Conservation (phyloP, 1,140 invertebrate genomes). For the Drosophila punjabiensis region DNA sequence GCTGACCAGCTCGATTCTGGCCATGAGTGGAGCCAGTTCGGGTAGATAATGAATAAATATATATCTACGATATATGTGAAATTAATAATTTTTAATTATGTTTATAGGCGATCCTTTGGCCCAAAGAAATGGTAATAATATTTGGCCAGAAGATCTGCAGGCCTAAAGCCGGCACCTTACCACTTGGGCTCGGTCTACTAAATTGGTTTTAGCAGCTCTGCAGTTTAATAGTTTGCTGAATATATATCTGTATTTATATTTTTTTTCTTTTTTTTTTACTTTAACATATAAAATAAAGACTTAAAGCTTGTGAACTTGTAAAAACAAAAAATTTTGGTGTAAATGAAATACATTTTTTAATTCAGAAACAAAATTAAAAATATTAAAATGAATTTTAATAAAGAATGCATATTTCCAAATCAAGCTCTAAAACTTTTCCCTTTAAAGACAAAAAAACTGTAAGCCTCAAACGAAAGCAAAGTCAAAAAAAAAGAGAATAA, state of each 20-base stretch:
- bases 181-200: constrained; percentile 43
- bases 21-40: constrained; percentile 42
- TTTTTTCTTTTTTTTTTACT: constrained; percentile 17
- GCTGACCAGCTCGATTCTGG: constrained; percentile 57
- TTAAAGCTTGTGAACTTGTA: background rate
- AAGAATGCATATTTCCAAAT: background rate
- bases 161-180: background rate
- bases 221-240: constrained; percentile 11
- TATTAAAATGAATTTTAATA: background rate
- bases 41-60: background rate
- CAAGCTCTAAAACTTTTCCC: background rate
- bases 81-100: background rate
- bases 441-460: background rate
- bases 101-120: constrained; percentile 13
- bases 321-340: too few species aligned
- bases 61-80: background rate
- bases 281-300: constrained; percentile 13
- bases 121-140: background rate
- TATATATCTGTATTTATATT: background rate
- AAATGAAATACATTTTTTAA: background rate
- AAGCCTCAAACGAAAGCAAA: background rate
- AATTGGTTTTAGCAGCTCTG: constrained; percentile 51
- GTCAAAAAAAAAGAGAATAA: background rate
- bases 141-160: constrained; percentile 31
- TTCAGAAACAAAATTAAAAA: background rate